A percentile compares a stretch with the other conserved stretches of the same genome.
These are phyloP conservation scores for Manacus vitellinus DNA, from an alignment of 2,113 vertebrate species.

Conservation along the genomic window DNA sequence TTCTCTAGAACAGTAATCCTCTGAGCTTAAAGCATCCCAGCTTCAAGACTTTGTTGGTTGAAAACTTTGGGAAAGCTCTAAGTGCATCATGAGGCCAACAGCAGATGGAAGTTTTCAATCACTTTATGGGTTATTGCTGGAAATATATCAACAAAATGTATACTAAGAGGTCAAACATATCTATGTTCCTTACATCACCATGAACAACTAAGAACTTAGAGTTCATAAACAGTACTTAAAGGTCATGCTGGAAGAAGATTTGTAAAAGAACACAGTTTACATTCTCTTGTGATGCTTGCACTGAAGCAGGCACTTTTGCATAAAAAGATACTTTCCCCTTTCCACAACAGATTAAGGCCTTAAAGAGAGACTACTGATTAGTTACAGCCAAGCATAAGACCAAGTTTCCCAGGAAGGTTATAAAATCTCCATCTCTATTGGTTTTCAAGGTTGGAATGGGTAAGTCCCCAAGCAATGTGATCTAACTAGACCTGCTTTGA, in stretches of 20 bases:
- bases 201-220: neutral
- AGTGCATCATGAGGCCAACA: neutral
- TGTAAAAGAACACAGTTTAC: neutral
- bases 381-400: neutral
- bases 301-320: neutral
- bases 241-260: neutral
- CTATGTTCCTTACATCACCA: neutral
- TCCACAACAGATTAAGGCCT: neutral
- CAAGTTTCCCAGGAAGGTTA: neutral
- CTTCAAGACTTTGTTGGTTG: neutral
- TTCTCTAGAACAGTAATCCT: neutral
- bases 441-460: neutral
- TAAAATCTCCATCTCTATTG: neutral
- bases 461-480: neutral
- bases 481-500: neutral
- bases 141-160: neutral
- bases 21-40: neutral
- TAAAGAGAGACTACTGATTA: neutral
- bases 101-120: neutral
- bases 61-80: neutral
- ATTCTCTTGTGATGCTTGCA: neutral
- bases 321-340: neutral
- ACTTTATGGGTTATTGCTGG: neutral
- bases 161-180: neutral
- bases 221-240: neutral